phyloP scores from a whole-genome alignment of 2,888 invertebrate species.

The Acleris sparsana region DNA sequence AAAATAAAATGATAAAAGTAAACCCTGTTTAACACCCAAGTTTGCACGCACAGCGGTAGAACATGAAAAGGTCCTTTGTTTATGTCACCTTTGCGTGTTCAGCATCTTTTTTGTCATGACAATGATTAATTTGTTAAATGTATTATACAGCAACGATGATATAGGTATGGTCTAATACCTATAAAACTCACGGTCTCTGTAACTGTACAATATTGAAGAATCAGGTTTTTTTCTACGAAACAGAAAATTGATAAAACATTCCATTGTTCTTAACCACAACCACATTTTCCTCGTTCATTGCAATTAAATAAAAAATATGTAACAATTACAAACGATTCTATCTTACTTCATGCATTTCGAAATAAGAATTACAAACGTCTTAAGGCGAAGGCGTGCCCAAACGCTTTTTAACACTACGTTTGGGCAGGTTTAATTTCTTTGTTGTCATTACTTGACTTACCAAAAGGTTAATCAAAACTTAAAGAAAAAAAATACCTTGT shows the following conservation, averaged over 20 bases:
- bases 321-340: neutral
- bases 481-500: too few relatives aligned
- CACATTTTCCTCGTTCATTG: slow-evolving; percentile 5
- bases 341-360: neutral
- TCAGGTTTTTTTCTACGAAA: neutral
- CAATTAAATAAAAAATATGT: neutral
- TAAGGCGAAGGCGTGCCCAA: too few relatives aligned
- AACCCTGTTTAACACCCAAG: too few relatives aligned
- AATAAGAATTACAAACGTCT: neutral
- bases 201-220: neutral
- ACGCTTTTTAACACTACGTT: too few relatives aligned
- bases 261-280: neutral
- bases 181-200: neutral
- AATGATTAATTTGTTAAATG: neutral
- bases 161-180: slow-evolving; percentile 3
- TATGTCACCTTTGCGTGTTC: too few relatives aligned
- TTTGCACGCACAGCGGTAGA: too few relatives aligned
- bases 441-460: too few relatives aligned
- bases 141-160: neutral
- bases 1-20: too few relatives aligned
- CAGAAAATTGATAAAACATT: neutral
- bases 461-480: too few relatives aligned
- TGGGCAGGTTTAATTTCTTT: too few relatives aligned
- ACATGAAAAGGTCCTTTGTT: too few relatives aligned
- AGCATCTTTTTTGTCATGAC: neutral